Evolutionary conservation across 2,797 vertebrate species (phyloP), one percentile per base, ranked within the genome.

Genomic region (Carapus acus): DNA sequence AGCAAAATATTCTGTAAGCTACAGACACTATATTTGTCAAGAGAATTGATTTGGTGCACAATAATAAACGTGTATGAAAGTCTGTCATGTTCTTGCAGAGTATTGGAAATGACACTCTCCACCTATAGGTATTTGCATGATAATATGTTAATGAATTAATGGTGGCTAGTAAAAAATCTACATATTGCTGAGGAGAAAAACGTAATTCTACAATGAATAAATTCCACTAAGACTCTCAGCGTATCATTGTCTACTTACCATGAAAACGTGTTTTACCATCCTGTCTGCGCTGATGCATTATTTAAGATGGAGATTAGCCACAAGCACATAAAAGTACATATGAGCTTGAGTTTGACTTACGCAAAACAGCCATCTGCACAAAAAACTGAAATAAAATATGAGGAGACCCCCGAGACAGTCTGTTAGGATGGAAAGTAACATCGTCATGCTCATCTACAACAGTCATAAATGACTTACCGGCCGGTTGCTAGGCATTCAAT

Each of bases 401-500:
- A 18, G 3, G 16, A 11, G 8, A 46, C 43, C 31, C 27, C 57
- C 53, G 34, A 11, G 7, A 39, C 39, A 29, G 4, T n/a, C 13
- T 65, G 22, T 49, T 56, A 29, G 31, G 52, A 66, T 62, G 55
- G 56, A 49, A 73, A 79, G 65, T 67, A 46, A 68, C 52, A 47
- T 22, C 9, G 29, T 56, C 2, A 14, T 46, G 51, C 37, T 29
- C 31, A 43, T 67, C 40, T 56, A 65, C 49, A 66, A 49, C 39
- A 49, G 51, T 64, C 63, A 61, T 55, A 43, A 57, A 71, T 62
- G 54, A 62, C 43, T 46, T 50, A 52, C 42, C 36, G 27, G 1
- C 49, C 29, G 57, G 71, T 74, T 69, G 62, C 63, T 64, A 73
- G 65, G 64, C 55, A 55, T 53, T 61, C 48, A 65, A 60, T 49